Percentiles rank a stretch among this genome's conserved stretches.
These are phyloP conservation scores for Thereva unica DNA, from an alignment of 2,888 invertebrate genomes.

Conservation along the genomic window DNA sequence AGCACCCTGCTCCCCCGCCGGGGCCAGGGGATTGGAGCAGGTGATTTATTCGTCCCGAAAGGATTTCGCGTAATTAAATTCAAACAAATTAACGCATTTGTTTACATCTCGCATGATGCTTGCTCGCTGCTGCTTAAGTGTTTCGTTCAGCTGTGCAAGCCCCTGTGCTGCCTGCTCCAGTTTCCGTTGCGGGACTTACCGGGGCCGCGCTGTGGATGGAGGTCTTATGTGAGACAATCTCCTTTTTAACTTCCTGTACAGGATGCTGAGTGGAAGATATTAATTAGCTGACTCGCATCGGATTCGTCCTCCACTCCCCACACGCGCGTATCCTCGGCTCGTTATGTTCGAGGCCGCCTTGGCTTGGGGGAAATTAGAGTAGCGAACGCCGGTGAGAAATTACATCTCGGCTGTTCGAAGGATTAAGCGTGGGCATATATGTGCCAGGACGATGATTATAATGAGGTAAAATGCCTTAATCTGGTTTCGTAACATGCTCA, in stretches of 20 bases:
- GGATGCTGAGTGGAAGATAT: constrained; percentile 12
- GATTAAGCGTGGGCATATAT: constrained; percentile 6
- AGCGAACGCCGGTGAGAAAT: constrained; percentile 20
- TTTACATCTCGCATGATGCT: constrained; percentile 30
- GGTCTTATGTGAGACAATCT: constrained; percentile 22
- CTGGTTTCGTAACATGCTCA: constrained; percentile 5
- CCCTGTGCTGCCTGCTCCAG: not conserved
- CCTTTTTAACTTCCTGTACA: constrained; percentile 28
- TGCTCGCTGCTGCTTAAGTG: not conserved
- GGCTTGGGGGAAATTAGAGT: constrained; percentile 11
- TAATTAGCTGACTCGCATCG: constrained; percentile 27
- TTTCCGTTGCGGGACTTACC: constrained; percentile 5
- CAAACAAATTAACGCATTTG: constrained; percentile 46
- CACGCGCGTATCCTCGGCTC: not conserved
- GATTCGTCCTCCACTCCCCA: constrained; percentile 4
- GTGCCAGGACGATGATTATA: constrained; percentile 10
- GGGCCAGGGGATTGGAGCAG: constrained; percentile 19
- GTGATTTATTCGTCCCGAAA: constrained; percentile 46
- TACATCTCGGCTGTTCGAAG: constrained; percentile 3
- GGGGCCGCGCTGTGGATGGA: not conserved
- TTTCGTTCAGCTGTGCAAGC: not conserved
- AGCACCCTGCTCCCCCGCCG: not conserved
- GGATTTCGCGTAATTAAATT: constrained; percentile 47
- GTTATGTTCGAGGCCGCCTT: not conserved
- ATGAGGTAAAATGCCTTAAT: constrained; percentile 22